Conservation (phyloP, 2,113 vertebrate species). For the Salvelinus alpinus region DNA sequence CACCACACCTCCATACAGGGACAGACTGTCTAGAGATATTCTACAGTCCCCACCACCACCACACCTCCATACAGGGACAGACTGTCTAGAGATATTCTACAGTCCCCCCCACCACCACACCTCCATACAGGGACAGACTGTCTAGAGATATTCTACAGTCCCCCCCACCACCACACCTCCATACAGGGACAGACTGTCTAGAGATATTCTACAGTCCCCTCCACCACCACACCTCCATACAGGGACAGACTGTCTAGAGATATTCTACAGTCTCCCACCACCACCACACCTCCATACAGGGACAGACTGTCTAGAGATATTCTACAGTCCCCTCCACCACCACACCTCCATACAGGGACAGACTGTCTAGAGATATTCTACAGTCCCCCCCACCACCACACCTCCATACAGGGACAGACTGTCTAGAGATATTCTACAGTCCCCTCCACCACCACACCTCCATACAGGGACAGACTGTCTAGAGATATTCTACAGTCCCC, state of each 20-base stretch:
- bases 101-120: background rate
- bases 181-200: background rate
- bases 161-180: background rate
- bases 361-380: background rate
- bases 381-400: background rate
- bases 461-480: background rate
- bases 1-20: background rate
- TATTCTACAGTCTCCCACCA: too few relatives aligned
- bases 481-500: background rate
- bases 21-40: background rate
- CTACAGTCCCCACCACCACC: background rate
- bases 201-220: background rate
- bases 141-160: background rate
- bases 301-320: background rate
- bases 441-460: background rate
- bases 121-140: background rate
- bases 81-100: background rate
- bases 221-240: too few relatives aligned
- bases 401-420: background rate
- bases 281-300: background rate
- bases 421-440: background rate
- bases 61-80: background rate
- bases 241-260: too few relatives aligned
- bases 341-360: background rate
- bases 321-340: background rate